phyloP scores from a whole-genome alignment of 2,888 invertebrate genomes.

The Meteorus colon region DNA sequence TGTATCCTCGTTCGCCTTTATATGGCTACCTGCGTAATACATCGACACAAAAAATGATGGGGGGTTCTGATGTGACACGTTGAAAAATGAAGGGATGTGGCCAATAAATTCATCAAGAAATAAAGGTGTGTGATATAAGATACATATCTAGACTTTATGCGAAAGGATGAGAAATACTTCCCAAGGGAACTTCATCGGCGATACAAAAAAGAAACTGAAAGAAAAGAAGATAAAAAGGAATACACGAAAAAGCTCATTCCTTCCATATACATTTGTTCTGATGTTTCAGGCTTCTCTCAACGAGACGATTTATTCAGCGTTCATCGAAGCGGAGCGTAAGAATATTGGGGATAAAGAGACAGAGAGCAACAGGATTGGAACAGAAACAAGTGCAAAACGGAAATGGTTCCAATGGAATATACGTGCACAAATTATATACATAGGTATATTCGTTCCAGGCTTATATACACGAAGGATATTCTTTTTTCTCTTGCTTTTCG shows the following conservation, averaged over 20 bases:
- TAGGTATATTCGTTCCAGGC: not conserved
- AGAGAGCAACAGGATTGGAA: not conserved
- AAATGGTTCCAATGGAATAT: slow-evolving; percentile 26
- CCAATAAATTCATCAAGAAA: not conserved
- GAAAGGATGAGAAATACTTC: not conserved
- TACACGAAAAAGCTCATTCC: not conserved
- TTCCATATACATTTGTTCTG: not conserved
- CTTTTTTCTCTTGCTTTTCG: not conserved
- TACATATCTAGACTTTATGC: not conserved
- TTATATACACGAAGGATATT: not conserved
- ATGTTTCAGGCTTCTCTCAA: not conserved
- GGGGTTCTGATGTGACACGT: not conserved
- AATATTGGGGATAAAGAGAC: not conserved
- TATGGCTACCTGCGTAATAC: not conserved
- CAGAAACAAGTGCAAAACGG: slow-evolving; percentile 10
- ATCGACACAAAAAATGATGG: not conserved
- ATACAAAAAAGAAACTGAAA: not conserved
- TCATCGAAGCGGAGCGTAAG: slow-evolving; percentile 16
- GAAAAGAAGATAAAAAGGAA: not conserved
- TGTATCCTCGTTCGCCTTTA: not conserved
- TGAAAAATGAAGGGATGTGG: not conserved
- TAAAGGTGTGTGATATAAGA: not conserved
- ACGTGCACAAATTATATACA: slow-evolving; percentile 1
- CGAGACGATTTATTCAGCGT: slow-evolving; percentile 13
- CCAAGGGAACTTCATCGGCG: not conserved